Evolutionary conservation across 2,888 invertebrate species (phyloP).

Genomic region (Cheiracanthium punctorium): DNA sequence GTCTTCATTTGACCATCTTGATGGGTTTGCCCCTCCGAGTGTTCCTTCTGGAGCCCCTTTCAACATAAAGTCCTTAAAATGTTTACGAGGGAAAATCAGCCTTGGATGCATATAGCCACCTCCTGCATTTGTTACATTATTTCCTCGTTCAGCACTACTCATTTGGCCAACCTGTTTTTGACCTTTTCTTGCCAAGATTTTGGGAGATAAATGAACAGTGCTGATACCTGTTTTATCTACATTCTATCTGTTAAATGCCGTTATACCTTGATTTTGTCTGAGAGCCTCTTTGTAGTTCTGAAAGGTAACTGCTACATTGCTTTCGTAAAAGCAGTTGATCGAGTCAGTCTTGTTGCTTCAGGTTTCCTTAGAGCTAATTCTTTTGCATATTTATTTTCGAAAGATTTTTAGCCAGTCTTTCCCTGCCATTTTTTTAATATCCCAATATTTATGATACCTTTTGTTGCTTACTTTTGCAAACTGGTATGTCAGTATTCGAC

Average conservation of each 20-base stretch:
- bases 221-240: not conserved
- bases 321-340: slow-evolving; percentile 5
- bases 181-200: not conserved
- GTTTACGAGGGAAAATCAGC: not conserved
- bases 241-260: slow-evolving; percentile 1
- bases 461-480: not conserved
- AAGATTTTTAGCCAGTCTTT: not conserved
- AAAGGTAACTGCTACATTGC: not conserved
- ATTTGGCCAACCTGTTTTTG: not conserved
- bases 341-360: slow-evolving; percentile 6
- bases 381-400: not conserved
- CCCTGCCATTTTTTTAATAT: not conserved
- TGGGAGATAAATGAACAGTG: slow-evolving; percentile 6
- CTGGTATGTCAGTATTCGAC: not conserved
- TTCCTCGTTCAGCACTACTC: not conserved
- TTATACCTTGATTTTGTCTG: not conserved
- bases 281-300: not conserved
- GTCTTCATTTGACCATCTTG: slow-evolving; percentile 8
- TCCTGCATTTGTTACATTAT: not conserved
- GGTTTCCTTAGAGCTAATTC: slow-evolving; percentile 2
- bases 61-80: not conserved
- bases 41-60: not conserved
- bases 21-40: not conserved
- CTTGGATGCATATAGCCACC: not conserved
- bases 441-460: not conserved